Base-by-base conservation (phyloP, 2,797 vertebrate genomes). In the Centroberyx gerrardi region DNA sequence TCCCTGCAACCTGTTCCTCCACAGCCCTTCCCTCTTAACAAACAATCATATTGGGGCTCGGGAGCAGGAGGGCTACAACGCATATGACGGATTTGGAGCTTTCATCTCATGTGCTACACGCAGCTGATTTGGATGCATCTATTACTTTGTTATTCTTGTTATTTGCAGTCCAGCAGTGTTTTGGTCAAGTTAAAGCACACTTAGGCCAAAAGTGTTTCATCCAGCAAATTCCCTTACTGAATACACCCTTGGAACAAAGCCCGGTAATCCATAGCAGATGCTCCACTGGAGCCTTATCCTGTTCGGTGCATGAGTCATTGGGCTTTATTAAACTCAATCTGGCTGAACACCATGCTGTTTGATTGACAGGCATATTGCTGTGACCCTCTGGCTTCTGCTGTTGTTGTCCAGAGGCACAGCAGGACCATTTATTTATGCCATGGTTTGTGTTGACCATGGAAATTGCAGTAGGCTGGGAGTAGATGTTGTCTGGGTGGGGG, bases 241-340 rank as follows among this genome's bases (percentile, higher is more conserved):
- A 89, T 88, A 82, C 68, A 81, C 79, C 82, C 82, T 87, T 85
- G 86, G 86, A 90, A 88, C 88, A 91, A 90, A 92, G 89, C 90
- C 85, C 85, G 76, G 86, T 94, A 95, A 94, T 94, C 90, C 87
- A 92, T 88, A 92, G 92, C 89, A 94, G 91, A 93, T 93, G 91
- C 92, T 90, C 70, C 36, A 80, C 77, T 90, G 69, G 84, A 88
- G 82, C 87, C 62, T 29, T 66, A 84, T 82, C 73, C 83, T 67
- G 76, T 86, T 89, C 71, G 79, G 48, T 68, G 83, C 81, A 85
- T 70, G 85, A 93, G 86, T 91, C 85, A 76, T 87, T 89, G 83
- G 83, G 82, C 81, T 89, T 92, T 89, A 92, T 90, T 91, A 90
- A 93, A 91, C 84, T 77, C 81, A 88, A 78, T 85, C 82, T 80